Percentiles rank a stretch among this genome's conserved stretches.
phyloP scores from a whole-genome alignment of 2,113 vertebrate species.

The Prolemur simus region DNA sequence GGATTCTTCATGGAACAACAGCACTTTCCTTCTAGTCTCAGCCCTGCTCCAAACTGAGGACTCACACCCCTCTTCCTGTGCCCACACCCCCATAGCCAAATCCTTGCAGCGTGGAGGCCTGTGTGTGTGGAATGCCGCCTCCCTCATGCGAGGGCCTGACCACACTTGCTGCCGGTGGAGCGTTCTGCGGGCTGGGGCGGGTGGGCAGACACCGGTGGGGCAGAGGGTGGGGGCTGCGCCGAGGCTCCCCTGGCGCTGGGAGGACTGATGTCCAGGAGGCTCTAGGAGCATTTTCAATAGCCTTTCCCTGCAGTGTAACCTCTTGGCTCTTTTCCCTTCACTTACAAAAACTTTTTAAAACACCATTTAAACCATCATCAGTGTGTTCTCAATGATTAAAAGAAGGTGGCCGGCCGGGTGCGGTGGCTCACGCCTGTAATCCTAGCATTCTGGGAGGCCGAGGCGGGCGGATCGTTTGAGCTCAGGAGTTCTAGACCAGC shows the following conservation, averaged over 20 bases:
- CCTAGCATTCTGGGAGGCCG: no score
- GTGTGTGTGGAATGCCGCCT: rapidly evolving
- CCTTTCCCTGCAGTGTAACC: not conserved
- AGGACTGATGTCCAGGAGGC: not conserved
- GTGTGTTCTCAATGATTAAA: not conserved
- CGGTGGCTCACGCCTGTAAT: no score
- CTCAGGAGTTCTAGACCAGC: no score
- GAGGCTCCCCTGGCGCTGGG: rapidly evolving
- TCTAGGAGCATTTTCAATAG: not conserved
- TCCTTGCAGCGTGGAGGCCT: not conserved
- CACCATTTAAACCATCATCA: not conserved
- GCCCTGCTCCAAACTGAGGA: not conserved
- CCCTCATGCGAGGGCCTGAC: rapidly evolving
- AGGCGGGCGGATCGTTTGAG: no score
- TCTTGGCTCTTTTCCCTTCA: not conserved
- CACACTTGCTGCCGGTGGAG: not conserved
- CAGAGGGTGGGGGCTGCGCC: not conserved
- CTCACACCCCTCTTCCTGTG: not conserved
- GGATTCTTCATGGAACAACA: not conserved
- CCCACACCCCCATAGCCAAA: rapidly evolving
- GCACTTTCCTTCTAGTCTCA: not conserved
- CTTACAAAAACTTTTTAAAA: not conserved
- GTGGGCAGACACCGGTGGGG: rapidly evolving
- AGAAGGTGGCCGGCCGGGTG: no score
- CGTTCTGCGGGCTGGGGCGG: not conserved